These are phyloP conservation scores for Grus americana DNA, from an alignment of 2,113 vertebrate species.

Conservation along the genomic window DNA sequence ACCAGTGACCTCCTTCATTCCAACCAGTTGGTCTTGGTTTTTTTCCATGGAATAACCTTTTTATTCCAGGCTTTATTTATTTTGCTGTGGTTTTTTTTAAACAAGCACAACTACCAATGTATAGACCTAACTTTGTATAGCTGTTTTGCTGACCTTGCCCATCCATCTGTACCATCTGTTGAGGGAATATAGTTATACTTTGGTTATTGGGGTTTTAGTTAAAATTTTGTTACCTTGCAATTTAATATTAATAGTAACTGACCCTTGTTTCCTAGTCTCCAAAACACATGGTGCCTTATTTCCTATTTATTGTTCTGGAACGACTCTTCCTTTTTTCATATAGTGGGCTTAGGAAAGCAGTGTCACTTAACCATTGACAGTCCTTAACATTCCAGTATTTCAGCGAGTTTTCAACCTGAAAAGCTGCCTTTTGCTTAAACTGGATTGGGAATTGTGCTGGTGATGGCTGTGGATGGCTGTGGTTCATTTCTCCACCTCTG, in stretches of 20 bases:
- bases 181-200: background rate
- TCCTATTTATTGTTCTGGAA: constrained; percentile 4
- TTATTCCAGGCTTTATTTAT: background rate
- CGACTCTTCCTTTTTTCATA: background rate
- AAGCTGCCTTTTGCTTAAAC: background rate
- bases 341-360: background rate
- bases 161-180: background rate
- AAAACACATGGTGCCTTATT: background rate
- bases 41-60: background rate
- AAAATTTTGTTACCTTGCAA: background rate
- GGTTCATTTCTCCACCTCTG: background rate
- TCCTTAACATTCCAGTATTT: background rate
- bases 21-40: background rate
- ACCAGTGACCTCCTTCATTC: background rate
- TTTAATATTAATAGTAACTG: constrained; percentile 9
- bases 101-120: background rate
- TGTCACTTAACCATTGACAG: background rate
- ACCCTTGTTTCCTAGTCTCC: background rate
- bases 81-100: background rate
- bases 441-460: background rate
- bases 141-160: background rate
- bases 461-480: background rate
- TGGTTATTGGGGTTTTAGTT: background rate
- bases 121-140: background rate
- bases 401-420: background rate